phyloP scores from a whole-genome alignment of 2,113 vertebrate genomes.

The Nannobrachium achirus region DNA sequence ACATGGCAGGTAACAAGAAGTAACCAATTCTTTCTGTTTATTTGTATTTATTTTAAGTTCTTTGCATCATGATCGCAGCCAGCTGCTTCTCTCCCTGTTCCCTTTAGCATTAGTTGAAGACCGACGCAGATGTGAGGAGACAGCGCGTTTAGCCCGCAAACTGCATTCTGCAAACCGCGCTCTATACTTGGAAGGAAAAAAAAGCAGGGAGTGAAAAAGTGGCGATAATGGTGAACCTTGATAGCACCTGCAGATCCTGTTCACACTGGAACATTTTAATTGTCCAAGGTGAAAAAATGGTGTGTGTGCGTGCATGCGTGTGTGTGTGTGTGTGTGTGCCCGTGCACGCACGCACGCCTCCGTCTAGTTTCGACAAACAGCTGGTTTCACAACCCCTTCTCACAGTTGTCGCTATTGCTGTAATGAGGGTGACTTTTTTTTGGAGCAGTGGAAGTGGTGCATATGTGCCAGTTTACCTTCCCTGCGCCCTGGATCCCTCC shows the following conservation, averaged over 20 bases:
- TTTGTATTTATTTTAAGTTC: neutral
- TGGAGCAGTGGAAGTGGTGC: conserved; percentile 43
- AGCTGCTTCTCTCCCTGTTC: conserved; percentile 52
- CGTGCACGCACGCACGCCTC: conserved; percentile 30
- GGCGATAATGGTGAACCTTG: conserved; percentile 32
- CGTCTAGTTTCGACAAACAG: conserved; percentile 52
- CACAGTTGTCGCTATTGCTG: conserved; percentile 54
- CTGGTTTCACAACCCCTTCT: conserved; percentile 68
- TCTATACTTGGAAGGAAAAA: conserved; percentile 36
- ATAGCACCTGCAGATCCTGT: conserved; percentile 67
- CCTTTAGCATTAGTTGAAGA: conserved; percentile 50
- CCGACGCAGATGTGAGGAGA: conserved; percentile 58
- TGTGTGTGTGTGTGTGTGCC: neutral
- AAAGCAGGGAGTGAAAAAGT: conserved; percentile 17
- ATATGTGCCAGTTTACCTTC: conserved; percentile 63
- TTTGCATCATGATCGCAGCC: conserved; percentile 21
- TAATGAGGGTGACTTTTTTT: conserved; percentile 59
- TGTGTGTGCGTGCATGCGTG: conserved; percentile 6
- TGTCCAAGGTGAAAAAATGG: conserved; percentile 54
- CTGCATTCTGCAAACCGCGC: conserved; percentile 52
- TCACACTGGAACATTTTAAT: conserved; percentile 69
- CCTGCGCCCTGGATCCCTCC: conserved; percentile 54
- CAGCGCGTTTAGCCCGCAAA: conserved; percentile 57
- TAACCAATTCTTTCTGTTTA: too few relatives aligned
- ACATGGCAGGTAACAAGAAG: conserved; percentile 17